A percentile compares a stretch with the other conserved stretches of the same genome.
phyloP scores from a whole-genome alignment of 92 coral and sea anemone genomes.

The Meandrina meandrites region DNA sequence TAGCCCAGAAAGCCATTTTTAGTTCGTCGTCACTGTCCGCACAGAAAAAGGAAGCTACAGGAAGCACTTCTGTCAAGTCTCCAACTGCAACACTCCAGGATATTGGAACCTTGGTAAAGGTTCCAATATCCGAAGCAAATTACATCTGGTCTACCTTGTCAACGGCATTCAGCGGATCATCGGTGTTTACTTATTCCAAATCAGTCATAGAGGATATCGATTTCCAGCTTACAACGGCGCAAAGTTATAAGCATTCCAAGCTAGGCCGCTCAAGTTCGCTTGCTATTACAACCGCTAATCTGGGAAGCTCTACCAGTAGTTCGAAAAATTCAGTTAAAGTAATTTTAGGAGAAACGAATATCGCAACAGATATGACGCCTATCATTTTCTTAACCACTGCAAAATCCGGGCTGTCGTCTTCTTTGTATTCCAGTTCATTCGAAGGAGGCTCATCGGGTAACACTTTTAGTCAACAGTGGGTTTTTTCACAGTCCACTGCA shows the following conservation, averaged over 20 bases:
- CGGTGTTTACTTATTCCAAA: neutral
- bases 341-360: too few relatives aligned
- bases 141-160: neutral
- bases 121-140: neutral
- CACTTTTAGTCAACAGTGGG: neutral
- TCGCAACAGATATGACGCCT: too few relatives aligned
- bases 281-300: neutral
- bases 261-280: neutral
- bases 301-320: too few relatives aligned
- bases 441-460: neutral
- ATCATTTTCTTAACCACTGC: neutral
- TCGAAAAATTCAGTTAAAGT: neutral
- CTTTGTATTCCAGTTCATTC: neutral
- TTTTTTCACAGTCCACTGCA: neutral
- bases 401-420: too few relatives aligned
- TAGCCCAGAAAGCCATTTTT: neutral
- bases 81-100: neutral
- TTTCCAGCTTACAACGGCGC: neutral
- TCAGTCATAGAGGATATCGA: neutral
- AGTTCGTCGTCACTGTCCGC: neutral
- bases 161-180: neutral
- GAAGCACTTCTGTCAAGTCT: neutral
- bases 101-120: neutral
- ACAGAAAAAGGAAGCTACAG: neutral
- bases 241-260: neutral